Evolutionary conservation across 2,797 vertebrate species (phyloP).

Genomic region (Pseudochirops cupreus): DNA sequence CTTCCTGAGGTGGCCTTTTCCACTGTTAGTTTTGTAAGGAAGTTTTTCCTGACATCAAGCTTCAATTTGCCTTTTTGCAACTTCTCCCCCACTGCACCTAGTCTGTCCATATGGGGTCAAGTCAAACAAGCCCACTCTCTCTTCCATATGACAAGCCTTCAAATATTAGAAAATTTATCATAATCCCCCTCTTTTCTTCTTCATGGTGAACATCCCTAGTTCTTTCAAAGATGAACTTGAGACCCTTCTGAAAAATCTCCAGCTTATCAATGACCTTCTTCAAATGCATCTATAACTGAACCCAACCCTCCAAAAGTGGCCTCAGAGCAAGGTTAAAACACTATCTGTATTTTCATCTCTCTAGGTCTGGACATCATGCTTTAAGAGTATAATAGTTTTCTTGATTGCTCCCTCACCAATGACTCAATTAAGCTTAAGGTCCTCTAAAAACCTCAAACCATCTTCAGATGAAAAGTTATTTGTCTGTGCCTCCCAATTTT

Average conservation of each 20-base stretch:
- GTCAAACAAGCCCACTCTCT: neutral
- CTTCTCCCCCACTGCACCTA: neutral
- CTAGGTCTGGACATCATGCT: neutral
- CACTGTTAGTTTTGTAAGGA: neutral
- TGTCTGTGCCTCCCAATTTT: neutral
- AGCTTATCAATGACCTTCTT: neutral
- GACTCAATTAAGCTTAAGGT: neutral
- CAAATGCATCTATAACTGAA: neutral
- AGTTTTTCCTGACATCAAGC: neutral
- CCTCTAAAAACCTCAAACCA: neutral
- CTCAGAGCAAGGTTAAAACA: neutral
- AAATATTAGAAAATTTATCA: neutral
- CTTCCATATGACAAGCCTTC: slow-evolving; percentile 20
- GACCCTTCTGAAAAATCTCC: neutral
- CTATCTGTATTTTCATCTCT: neutral
- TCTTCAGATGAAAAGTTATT: neutral
- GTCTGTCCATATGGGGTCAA: neutral
- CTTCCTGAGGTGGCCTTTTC: neutral
- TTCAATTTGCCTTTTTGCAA: neutral
- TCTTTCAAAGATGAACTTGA: neutral
- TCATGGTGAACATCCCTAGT: neutral
- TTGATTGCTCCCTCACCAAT: neutral
- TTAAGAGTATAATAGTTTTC: neutral
- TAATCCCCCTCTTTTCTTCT: neutral
- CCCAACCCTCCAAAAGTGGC: neutral